Evolutionary conservation across 2,888 invertebrate genomes (phyloP), one percentile per base, ranked within the genome.

Genomic region (Elgonia sp.): DNA sequence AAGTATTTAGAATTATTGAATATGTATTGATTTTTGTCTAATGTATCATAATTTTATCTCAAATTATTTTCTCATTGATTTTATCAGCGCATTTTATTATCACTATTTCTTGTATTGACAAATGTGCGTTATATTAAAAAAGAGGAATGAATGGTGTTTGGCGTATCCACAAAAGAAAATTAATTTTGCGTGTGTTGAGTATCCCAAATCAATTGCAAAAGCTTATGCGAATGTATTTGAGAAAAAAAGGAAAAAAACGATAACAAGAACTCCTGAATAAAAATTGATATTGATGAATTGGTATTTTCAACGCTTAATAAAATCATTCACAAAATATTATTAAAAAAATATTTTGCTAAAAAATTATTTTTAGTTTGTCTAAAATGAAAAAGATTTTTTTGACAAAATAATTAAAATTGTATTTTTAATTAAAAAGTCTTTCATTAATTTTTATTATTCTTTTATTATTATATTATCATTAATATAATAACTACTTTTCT

Each of bases 201-300:
- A 72, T 72, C n/a, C 37, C 39, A 62, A 72, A 81, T 70, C 72
- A 81, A 81, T 72, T 63, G 69, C 60, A 42, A 80, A 79, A 70
- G 80, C 69, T 80, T 69, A 79, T 57, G 67, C 79, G 67, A 69
- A 79, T 69, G 53, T 63, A 18, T 69, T 69, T 60, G 57, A 14
- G 29, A 6, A 39, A 75, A 79, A 7, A 57, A 60, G 42, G 65
- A 29, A 79, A 69, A 67, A n/a, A n/a, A n/a, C 67, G 53, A 67
- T 79, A 79, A 79, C 69, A 69, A 69, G 67, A 20, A 79, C 18
- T 67, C 29, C 67, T 57, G 42, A 14, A 79, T 69, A 67, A 60
- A 79, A 79, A 79, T 79, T 79, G 69, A 79, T 69, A 79, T 79
- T 79, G 69, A 60, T 80, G 57, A 37, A 65, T 76, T 60, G 63